Evolutionary conservation across 2,113 vertebrate genomes (phyloP), one percentile per base, ranked within the genome.

Genomic region (Salvelinus sp.): DNA sequence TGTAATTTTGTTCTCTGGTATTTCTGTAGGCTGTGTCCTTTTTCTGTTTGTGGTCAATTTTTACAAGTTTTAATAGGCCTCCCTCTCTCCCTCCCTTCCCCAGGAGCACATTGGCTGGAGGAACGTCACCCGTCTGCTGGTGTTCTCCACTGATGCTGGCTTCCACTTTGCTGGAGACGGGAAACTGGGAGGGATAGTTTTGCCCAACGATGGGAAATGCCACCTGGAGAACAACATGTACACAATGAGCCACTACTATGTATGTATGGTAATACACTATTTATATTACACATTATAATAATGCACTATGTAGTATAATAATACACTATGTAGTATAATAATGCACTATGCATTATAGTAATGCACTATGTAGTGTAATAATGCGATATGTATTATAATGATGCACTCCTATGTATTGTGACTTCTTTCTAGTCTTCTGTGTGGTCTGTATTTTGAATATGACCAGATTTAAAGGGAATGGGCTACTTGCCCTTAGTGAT

Each of bases 151-250:
- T 0, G 98, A 99, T 60, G 98, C 98, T 20, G 98, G 97, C 13
- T 99, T 99, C 90, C 98, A 99, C 89, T 99, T 98, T 64, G 98
- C 98, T 57, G 98, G 98, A 80, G 98, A 99, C 23, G 98, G 98
- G 69, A 99, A 99, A 88, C 95, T 99, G 74, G 98, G 98, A 0
- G 98, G 98, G 83, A 99, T 99, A 57, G 97, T 99, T 69, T 92
- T 99, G 77, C 98, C 98, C 64, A 99, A 99, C 79, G 98, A 99
- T 79, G 98, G 98, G 20, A 96, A 93, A 70, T 99, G 98, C 86
- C 98, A 99, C 85, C 83, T 99, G 87, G 93, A 96, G 86, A 90
- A 98, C 30, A 89, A 97, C 13, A 57, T 95, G 62, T 99, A 99
- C 85, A 98, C 95, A 27, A 99, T 98, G 98, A 99, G 98, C 89